Evolutionary conservation across 1,140 invertebrate genomes (phyloP), one percentile per base, ranked within the genome.

Genomic region (Latrodectus geometricus): DNA sequence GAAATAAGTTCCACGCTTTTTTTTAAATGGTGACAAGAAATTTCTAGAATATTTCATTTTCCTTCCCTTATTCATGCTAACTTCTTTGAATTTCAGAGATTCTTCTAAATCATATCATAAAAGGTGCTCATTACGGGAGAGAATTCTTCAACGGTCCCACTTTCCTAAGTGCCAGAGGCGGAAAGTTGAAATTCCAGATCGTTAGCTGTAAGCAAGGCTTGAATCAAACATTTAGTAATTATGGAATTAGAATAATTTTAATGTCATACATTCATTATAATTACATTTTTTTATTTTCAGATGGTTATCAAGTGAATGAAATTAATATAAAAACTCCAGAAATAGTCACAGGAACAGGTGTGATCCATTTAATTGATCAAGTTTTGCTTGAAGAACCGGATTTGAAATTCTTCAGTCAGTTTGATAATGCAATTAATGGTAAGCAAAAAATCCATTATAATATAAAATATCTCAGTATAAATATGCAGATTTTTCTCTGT

Each of bases 311-410:
- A 68, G 81, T 88, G 8, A 88, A 88, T 54, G 83, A 86, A n/a
- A 68, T 87, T 20, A 86, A 86, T 15, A 82, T 88, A 9, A 80
- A 88, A 50, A 75, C 76, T 9, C 78, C 87, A 4, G 88, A 88
- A 54, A 88, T 88, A 8, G 77, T 86, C 4, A 88, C 87, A 8
- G 88, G 82, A 82, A 86, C 85, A 11, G 88, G 88, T 1, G 82
- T 88, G 15, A 74, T 88, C 21, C 88, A 88, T 23, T 61, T 88
- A 3, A 81, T 88, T 9, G 87, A 88, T 79, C 56, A 77, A 14
- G 49, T 88, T 14, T 50, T 88, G 35, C 11, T 84, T n/a, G 75
- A 86, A 48, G 74, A 77, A 54, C 21, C 49, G 4, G 83, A 86
- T 72, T 56, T 69, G 12, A 54, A 77, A 23, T 86, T 77, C 52